Evolutionary conservation across 2,113 vertebrate species (phyloP).

Genomic region (Osmerus eperlanus): DNA sequence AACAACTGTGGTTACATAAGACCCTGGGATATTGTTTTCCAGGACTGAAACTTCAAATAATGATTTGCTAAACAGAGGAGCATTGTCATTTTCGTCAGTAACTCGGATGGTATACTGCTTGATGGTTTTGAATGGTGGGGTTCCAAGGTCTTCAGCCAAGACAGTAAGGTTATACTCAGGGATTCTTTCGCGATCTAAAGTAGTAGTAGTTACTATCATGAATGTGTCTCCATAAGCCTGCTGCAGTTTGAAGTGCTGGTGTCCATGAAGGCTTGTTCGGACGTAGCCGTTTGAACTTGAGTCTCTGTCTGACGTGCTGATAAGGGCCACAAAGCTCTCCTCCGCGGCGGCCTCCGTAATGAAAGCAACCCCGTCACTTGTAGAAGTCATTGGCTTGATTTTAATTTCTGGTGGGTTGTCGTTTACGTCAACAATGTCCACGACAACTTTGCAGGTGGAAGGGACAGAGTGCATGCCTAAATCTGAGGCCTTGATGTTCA

Average conservation of each 20-base stretch:
- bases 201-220: constrained; percentile 69
- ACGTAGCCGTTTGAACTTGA: constrained; percentile 75
- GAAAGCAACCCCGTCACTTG: constrained; percentile 68
- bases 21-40: constrained; percentile 75
- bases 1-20: constrained; percentile 68
- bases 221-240: constrained; percentile 73
- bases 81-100: constrained; percentile 74
- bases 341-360: constrained; percentile 73
- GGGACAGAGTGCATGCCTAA: constrained; percentile 55
- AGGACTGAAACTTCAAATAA: constrained; percentile 69
- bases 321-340: constrained; percentile 75
- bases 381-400: constrained; percentile 75
- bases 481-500: constrained; percentile 67
- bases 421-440: constrained; percentile 73
- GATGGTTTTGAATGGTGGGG: constrained; percentile 68
- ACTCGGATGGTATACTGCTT: constrained; percentile 71
- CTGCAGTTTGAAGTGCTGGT: constrained; percentile 71
- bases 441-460: constrained; percentile 63
- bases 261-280: constrained; percentile 66
- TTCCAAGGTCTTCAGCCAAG: constrained; percentile 72
- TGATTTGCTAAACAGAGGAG: constrained; percentile 67
- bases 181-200: constrained; percentile 70
- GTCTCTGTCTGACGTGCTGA: constrained; percentile 76
- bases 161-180: constrained; percentile 75
- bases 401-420: constrained; percentile 73